Percentiles rank a stretch among this genome's conserved stretches.
phyloP scores from a whole-genome alignment of 2,888 invertebrate species.

The Lasioglossum zephyrum region DNA sequence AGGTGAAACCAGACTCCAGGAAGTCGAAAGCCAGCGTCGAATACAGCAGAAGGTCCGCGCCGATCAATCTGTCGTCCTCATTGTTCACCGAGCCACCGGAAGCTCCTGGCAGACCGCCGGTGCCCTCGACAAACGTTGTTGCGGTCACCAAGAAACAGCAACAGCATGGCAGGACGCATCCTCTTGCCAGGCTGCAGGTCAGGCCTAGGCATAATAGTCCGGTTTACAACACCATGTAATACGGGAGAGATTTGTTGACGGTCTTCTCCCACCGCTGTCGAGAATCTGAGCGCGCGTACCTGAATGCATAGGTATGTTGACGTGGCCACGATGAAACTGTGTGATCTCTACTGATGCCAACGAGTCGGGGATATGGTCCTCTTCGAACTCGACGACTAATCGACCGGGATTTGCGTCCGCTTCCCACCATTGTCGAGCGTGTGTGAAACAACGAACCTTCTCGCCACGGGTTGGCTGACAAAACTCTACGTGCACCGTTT shows the following conservation, averaged over 20 bases:
- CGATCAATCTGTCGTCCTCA: slow-evolving; percentile 73
- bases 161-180: slow-evolving; percentile 97
- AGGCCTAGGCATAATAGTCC: slow-evolving; percentile 92
- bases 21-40: slow-evolving; percentile 80
- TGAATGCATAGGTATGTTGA: slow-evolving; percentile 60
- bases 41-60: slow-evolving; percentile 79
- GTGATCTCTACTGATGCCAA: slow-evolving; percentile 76
- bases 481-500: not conserved
- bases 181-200: slow-evolving; percentile 93
- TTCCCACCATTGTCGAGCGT: slow-evolving; percentile 53
- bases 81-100: slow-evolving; percentile 72
- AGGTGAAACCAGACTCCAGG: slow-evolving; percentile 82
- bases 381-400: slow-evolving; percentile 53
- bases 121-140: slow-evolving; percentile 86
- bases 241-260: slow-evolving; percentile 1
- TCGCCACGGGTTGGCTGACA: not conserved
- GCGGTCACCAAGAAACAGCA: slow-evolving; percentile 91
- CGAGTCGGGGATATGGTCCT: slow-evolving; percentile 60
- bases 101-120: slow-evolving; percentile 82
- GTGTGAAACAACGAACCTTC: slow-evolving; percentile 28
- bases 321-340: slow-evolving; percentile 67
- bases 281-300: slow-evolving; percentile 58
- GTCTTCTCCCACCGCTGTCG: slow-evolving; percentile 24
- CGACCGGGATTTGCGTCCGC: slow-evolving; percentile 52
- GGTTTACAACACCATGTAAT: slow-evolving; percentile 96